A percentile compares a stretch with the other conserved stretches of the same genome.
Evolutionary conservation across 2,113 vertebrate genomes (phyloP).

Genomic region (Ictalurus furcatus): DNA sequence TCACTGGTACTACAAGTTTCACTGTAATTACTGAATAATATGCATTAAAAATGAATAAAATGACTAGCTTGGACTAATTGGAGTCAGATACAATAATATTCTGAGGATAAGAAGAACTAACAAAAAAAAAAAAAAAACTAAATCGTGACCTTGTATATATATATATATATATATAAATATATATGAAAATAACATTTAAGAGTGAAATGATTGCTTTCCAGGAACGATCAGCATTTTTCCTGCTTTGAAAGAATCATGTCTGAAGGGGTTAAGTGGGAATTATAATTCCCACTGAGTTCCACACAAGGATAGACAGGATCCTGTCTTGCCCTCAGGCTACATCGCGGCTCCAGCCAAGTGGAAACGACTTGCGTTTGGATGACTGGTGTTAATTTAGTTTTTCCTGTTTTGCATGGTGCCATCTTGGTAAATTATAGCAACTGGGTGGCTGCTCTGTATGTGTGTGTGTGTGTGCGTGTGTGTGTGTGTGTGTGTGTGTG

Average conservation of each 20-base stretch:
- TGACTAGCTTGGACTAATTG: background rate
- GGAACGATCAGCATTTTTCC: background rate
- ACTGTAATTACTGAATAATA: background rate
- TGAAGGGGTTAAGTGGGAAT: slow-evolving; percentile 15
- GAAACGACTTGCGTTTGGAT: slow-evolving; percentile 28
- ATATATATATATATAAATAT: too few species aligned
- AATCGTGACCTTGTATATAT: background rate
- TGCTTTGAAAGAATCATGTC: slow-evolving; percentile 9
- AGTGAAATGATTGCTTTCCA: background rate
- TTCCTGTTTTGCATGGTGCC: slow-evolving; percentile 46
- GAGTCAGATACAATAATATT: background rate
- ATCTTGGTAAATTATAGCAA: slow-evolving; percentile 32
- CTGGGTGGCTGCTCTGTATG: background rate
- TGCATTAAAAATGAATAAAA: background rate
- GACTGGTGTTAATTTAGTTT: slow-evolving; percentile 52
- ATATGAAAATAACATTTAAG: background rate
- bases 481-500: slow-evolving; percentile 4
- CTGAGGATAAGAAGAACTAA: background rate
- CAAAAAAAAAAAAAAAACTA: background rate
- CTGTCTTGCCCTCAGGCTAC: slow-evolving; percentile 34
- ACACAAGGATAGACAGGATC: slow-evolving; percentile 1
- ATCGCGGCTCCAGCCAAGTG: slow-evolving; percentile 35
- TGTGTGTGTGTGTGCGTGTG: slow-evolving; percentile 17
- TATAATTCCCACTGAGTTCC: background rate
- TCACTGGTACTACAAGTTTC: background rate